Evolutionary conservation across 1,140 invertebrate species (phyloP).

Genomic region (Drosophila murphyi): DNA sequence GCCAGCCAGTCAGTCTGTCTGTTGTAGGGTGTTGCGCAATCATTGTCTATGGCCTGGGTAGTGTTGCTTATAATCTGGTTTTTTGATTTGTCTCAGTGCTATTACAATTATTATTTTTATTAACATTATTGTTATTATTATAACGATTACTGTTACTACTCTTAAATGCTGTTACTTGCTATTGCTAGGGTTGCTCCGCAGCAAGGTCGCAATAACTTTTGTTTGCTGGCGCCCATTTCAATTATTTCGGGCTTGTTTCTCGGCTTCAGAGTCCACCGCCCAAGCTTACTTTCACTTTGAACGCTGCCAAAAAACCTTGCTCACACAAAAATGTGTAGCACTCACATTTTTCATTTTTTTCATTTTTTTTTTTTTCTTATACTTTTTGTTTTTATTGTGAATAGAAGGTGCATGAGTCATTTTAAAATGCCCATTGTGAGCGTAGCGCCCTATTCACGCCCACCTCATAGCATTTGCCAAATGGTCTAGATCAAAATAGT

Average conservation of each 20-base stretch:
- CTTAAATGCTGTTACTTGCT: conserved; percentile 15
- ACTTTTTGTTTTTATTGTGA: conserved; percentile 11
- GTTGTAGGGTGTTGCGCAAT: conserved; percentile 47
- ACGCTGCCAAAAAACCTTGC: conserved; percentile 20
- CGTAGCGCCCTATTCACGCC: conserved; percentile 27
- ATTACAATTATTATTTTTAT: conserved; percentile 25
- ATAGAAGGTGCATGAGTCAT: conserved; percentile 27
- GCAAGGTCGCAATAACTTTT: conserved; percentile 39
- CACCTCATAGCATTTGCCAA: conserved; percentile 11
- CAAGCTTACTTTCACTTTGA: conserved; percentile 51
- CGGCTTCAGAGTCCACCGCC: conserved; percentile 12
- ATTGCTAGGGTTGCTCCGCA: neutral
- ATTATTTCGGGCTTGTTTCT: conserved; percentile 14
- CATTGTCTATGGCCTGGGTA: neutral
- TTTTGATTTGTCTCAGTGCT: conserved; percentile 10
- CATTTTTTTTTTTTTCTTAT: neutral
- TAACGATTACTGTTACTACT: conserved; percentile 10
- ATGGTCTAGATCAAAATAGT: conserved; percentile 5
- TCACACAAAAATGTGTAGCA: conserved; percentile 27
- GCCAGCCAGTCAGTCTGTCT: neutral
- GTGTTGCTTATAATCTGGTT: conserved; percentile 49
- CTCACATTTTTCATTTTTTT: conserved; percentile 18
- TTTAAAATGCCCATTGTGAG: conserved; percentile 7
- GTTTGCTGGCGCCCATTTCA: conserved; percentile 30
- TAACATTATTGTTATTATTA: conserved; percentile 12